phyloP scores from a whole-genome alignment of 2,797 vertebrate species.

The Babyrousa celebensis region DNA sequence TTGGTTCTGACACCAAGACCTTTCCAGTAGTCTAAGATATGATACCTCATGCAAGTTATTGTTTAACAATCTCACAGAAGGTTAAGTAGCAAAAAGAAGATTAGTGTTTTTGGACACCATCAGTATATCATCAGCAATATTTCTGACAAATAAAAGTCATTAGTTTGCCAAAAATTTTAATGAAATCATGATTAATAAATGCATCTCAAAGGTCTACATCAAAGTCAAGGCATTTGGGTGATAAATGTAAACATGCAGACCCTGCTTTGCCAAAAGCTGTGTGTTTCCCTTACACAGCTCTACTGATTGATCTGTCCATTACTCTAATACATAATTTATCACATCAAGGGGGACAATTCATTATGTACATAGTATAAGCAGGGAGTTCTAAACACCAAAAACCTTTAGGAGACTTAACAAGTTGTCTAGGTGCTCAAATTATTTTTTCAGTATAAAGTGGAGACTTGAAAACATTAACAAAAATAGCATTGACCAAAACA shows the following conservation, averaged over 20 bases:
- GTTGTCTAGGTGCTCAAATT: slow-evolving; percentile 64
- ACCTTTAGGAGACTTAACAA: slow-evolving; percentile 81
- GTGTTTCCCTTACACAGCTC: slow-evolving; percentile 86
- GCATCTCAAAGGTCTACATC: slow-evolving; percentile 90
- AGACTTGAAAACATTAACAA: background rate
- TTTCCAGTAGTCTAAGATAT: slow-evolving; percentile 66
- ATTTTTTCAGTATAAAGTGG: slow-evolving; percentile 42
- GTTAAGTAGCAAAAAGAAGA: slow-evolving; percentile 87
- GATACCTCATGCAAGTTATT: slow-evolving; percentile 72
- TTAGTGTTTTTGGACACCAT: slow-evolving; percentile 84
- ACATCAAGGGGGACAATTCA: slow-evolving; percentile 88
- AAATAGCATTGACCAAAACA: slow-evolving; percentile 1
- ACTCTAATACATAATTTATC: slow-evolving; percentile 92
- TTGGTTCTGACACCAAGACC: slow-evolving; percentile 66
- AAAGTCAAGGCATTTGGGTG: slow-evolving; percentile 90
- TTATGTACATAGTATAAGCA: slow-evolving; percentile 87
- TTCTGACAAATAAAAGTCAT: slow-evolving; percentile 90
- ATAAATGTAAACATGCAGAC: slow-evolving; percentile 91
- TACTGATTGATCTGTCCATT: slow-evolving; percentile 92
- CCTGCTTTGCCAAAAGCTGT: slow-evolving; percentile 89
- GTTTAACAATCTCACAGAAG: slow-evolving; percentile 84
- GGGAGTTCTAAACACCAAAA: slow-evolving; percentile 83
- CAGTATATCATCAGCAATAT: slow-evolving; percentile 88
- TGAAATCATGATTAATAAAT: slow-evolving; percentile 93
- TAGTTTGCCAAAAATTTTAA: slow-evolving; percentile 90